Percentiles rank a stretch among this genome's conserved stretches.
Evolutionary conservation across 2,113 vertebrate genomes (phyloP).

Genomic region (Dipodomys spectabilis): DNA sequence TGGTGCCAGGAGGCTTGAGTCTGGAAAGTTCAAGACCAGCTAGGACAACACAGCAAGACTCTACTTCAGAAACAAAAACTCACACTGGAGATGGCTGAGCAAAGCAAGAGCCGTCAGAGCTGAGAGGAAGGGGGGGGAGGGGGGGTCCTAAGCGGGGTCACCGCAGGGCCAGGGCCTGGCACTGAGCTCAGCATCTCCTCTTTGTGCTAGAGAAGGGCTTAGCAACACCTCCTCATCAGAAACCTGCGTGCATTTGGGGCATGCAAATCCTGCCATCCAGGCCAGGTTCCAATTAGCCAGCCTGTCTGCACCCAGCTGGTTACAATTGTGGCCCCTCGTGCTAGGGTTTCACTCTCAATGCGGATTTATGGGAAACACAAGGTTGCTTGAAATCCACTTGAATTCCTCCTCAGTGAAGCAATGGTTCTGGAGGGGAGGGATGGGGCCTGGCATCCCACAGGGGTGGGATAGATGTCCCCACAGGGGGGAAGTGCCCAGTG

Average conservation of each 20-base stretch:
- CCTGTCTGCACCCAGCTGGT: background rate
- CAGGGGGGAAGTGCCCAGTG: background rate
- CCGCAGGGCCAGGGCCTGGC: background rate
- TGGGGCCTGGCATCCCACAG: background rate
- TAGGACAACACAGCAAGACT: too few species aligned
- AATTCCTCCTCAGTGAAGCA: slow-evolving; percentile 72
- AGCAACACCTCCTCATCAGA: background rate
- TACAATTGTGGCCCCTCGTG: background rate
- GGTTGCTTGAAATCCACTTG: slow-evolving; percentile 60
- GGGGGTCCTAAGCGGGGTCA: background rate
- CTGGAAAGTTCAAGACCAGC: too few species aligned
- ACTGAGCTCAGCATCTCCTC: background rate
- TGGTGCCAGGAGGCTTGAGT: too few species aligned
- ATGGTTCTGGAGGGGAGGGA: slow-evolving; percentile 16
- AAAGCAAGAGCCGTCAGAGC: background rate
- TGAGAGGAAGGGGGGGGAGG: background rate
- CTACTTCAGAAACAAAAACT: too few species aligned
- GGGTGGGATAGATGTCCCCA: background rate
- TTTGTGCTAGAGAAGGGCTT: slow-evolving; percentile 16
- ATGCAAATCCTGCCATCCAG: background rate
- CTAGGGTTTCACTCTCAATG: slow-evolving; percentile 53
- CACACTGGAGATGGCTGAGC: background rate
- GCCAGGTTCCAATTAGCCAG: slow-evolving; percentile 38
- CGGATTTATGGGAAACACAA: slow-evolving; percentile 72
- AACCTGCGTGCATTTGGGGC: background rate